Conservation (phyloP, 2,888 invertebrate species). For the Napeogenes inachia region DNA sequence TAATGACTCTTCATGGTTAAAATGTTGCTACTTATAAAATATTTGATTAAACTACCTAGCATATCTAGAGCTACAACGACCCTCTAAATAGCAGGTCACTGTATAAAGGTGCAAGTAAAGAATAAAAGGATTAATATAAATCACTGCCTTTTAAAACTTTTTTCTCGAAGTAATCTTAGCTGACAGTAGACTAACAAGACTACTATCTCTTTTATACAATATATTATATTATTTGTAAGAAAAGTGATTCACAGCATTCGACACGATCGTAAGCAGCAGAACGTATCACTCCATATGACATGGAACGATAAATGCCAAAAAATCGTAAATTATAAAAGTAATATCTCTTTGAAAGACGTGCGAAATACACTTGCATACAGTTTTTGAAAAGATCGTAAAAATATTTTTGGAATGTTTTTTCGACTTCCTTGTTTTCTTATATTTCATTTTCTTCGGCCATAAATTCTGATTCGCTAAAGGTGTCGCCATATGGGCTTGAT, state of each 20-base stretch:
- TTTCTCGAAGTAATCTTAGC: too few species aligned
- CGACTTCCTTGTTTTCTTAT: slow-evolving; percentile 15
- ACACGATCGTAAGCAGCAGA: slow-evolving; percentile 3
- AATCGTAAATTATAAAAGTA: slow-evolving; percentile 29
- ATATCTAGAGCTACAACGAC: too few species aligned
- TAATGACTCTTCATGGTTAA: too few species aligned
- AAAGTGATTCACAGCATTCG: slow-evolving; percentile 23
- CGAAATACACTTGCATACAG: slow-evolving; percentile 52
- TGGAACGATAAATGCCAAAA: slow-evolving; percentile 61
- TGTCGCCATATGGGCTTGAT: slow-evolving; percentile 32
- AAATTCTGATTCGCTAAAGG: slow-evolving; percentile 16
- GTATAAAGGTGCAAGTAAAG: too few species aligned
- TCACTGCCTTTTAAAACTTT: too few species aligned
- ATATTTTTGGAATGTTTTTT: slow-evolving; percentile 53
- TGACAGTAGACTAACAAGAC: too few species aligned
- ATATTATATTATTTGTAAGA: slow-evolving; percentile 6
- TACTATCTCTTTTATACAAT: too few species aligned
- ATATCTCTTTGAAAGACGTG: slow-evolving; percentile 35
- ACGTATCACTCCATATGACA: slow-evolving; percentile 22
- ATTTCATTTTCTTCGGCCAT: slow-evolving; percentile 15
- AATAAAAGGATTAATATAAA: too few species aligned
- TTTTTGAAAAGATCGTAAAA: slow-evolving; percentile 52
- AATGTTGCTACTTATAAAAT: too few species aligned
- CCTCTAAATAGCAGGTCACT: too few species aligned
- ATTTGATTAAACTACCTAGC: too few species aligned